phyloP scores from a whole-genome alignment of 2,888 invertebrate species.

The Drosophila stalkeri region DNA sequence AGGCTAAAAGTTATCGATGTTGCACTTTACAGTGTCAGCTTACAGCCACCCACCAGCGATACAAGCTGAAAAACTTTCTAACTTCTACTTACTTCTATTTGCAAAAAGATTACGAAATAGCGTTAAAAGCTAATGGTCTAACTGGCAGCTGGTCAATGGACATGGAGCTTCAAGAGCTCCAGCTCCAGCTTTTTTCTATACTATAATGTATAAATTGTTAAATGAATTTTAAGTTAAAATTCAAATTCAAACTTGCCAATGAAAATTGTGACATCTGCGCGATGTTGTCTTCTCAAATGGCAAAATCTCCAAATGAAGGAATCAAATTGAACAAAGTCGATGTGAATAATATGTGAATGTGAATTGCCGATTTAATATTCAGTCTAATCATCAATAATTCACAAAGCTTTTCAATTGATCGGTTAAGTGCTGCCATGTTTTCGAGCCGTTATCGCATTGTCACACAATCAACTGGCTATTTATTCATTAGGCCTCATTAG shows the following conservation, averaged over 20 bases:
- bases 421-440: conserved; percentile 2
- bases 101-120: conserved; percentile 42
- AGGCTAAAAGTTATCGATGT: conserved; percentile 72
- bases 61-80: conserved; percentile 32
- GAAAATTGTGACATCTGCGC: no score
- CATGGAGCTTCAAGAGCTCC: no score
- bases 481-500: conserved; percentile 69
- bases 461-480: conserved; percentile 45
- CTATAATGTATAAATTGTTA: no score
- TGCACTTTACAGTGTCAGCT: conserved; percentile 68
- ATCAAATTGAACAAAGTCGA: no score
- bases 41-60: conserved; percentile 9
- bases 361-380: neutral
- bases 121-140: conserved; percentile 66
- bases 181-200: neutral
- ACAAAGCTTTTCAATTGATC: conserved; percentile 10
- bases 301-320: no score
- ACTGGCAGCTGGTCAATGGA: neutral
- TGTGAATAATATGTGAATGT: no score
- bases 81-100: conserved; percentile 29
- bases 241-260: no score
- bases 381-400: conserved; percentile 40
- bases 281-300: no score
- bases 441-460: conserved; percentile 53
- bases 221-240: no score